Percentiles rank a stretch among this genome's conserved stretches.
Evolutionary conservation across 1,140 invertebrate genomes (phyloP).

Genomic region (Drosophila sproati): DNA sequence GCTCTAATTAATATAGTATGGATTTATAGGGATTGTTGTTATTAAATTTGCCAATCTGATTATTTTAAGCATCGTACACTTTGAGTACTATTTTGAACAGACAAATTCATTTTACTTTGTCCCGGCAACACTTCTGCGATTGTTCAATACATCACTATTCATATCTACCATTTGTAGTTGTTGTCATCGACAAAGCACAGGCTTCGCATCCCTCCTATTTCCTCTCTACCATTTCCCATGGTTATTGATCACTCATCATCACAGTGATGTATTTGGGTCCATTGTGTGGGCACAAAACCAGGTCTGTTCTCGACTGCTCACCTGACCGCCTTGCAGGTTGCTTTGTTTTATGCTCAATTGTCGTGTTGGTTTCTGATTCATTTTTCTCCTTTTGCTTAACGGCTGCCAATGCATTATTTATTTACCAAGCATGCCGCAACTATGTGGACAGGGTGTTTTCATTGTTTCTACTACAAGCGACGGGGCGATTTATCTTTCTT

Average conservation of each 20-base stretch:
- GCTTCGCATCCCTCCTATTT: not conserved
- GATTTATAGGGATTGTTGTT: too few relatives aligned
- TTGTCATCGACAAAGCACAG: slow-evolving; percentile 12
- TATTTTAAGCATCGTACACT: not conserved
- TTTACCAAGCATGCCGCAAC: slow-evolving; percentile 42
- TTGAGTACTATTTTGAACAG: not conserved
- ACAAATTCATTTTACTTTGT: slow-evolving; percentile 2
- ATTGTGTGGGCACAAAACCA: slow-evolving; percentile 51
- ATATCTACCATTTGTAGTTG: slow-evolving; percentile 12
- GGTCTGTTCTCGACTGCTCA: slow-evolving; percentile 30
- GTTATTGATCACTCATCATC: slow-evolving; percentile 60
- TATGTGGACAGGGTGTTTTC: slow-evolving; percentile 43
- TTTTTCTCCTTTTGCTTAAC: slow-evolving; percentile 18
- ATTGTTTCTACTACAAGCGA: slow-evolving; percentile 54
- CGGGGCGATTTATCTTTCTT: slow-evolving; percentile 49
- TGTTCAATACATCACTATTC: slow-evolving; percentile 32
- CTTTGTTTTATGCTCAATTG: slow-evolving; percentile 48
- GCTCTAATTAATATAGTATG: too few relatives aligned
- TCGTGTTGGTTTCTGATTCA: slow-evolving; percentile 9
- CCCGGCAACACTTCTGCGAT: not conserved
- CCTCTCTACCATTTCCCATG: not conserved
- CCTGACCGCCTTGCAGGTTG: slow-evolving; percentile 27
- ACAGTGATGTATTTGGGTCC: slow-evolving; percentile 52
- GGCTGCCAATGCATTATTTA: slow-evolving; percentile 56
- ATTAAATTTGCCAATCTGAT: too few relatives aligned